Evolutionary conservation across 2,888 invertebrate species (phyloP), one percentile per base, ranked within the genome.

Genomic region (Pollenia amentaria): DNA sequence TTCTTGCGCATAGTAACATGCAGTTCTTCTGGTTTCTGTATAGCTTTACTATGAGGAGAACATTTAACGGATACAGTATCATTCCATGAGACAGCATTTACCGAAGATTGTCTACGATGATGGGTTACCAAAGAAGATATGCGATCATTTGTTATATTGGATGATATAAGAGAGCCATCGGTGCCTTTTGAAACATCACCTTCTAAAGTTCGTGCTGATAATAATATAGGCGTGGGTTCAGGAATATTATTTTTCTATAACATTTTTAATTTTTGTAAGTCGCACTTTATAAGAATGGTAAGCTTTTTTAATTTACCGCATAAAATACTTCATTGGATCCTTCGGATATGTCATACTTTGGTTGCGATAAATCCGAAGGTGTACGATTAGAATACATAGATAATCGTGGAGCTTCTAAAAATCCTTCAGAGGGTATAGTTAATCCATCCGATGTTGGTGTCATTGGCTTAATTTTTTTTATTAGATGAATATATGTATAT

Each of bases 341-440:
- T 89, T 96, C 96, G n/a, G 96, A 96, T 78, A 96, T 97, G 12
- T 77, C 77, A 88, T 69, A 87, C 72, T 14, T 95, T 95, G 38
- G 95, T 95, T 40, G 96, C 95, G 84, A 77, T 18, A 84, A 42
- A 69, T 87, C 84, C 16, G 80, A 87, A 46, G 42, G 72, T 6
- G 80, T 55, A 12, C 11, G 67, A 4, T 9, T 97, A 97, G 97
- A 97, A 89, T 96, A 96, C 93, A 97, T 96, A 0, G 97, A 97
- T 89, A 97, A 96, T 69, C 97, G 95, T 40, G 96, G 96, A 0
- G 97, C 97, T 90, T 98, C 98, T 88, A 98, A 94, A 91, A 97
- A 98, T 29, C 96, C 97, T 89, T 98, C 98, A 44, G 97, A 95
- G 2, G 97, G 97, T 8, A 97, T 96, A 0, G 97, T 97, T 95